Conservation (phyloP, 1,140 invertebrate species). For the Apis dorsata region DNA sequence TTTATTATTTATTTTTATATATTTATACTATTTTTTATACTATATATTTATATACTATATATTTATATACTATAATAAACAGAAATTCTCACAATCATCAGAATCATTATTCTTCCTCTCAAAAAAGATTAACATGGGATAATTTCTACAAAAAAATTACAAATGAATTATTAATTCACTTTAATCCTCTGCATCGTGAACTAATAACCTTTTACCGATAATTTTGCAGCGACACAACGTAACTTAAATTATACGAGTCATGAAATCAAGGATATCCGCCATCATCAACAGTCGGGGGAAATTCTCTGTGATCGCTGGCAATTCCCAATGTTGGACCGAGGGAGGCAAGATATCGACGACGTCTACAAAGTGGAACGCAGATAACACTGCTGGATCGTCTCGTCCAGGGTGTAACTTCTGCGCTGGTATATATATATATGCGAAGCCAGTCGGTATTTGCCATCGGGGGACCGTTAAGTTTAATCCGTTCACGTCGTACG, state of each 20-base stretch:
- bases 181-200: no score
- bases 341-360: not conserved
- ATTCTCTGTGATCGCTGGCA: constrained; percentile 39
- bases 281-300: not conserved
- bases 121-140: no score
- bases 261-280: constrained; percentile 6
- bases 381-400: constrained; percentile 15
- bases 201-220: no score
- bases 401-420: constrained; percentile 34
- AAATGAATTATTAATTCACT: no score
- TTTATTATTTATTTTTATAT: no score
- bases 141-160: no score
- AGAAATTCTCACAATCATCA: no score
- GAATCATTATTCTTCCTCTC: no score
- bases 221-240: no score
- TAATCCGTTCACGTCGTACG: constrained; percentile 66
- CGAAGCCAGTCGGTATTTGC: constrained; percentile 2
- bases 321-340: not conserved
- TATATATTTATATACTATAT: no score
- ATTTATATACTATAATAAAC: no score
- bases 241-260: not conserved
- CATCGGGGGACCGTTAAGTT: constrained; percentile 54
- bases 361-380: not conserved
- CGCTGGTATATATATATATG: not conserved
- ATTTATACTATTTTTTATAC: no score